Percentiles rank a stretch among this genome's conserved stretches.
Evolutionary conservation across 1,140 invertebrate genomes (phyloP).

Genomic region (Dinothrombium tinctorium): DNA sequence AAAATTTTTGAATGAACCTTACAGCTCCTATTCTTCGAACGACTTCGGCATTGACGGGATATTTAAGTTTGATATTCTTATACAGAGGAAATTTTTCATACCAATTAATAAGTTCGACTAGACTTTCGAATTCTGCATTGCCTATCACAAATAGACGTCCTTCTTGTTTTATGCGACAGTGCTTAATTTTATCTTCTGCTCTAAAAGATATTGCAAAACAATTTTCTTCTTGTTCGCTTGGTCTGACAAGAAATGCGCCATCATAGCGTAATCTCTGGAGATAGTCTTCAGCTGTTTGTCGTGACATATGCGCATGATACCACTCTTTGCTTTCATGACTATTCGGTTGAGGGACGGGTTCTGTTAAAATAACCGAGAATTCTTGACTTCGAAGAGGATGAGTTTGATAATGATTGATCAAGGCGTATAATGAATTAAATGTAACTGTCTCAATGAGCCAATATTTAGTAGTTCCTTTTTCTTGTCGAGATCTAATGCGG

Average conservation of each 20-base stretch:
- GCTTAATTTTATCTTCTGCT: conserved; percentile 61
- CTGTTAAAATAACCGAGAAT: conserved; percentile 58
- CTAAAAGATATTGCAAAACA: conserved; percentile 77
- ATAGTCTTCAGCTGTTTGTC: conserved; percentile 60
- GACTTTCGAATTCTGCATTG: conserved; percentile 66
- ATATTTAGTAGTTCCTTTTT: conserved; percentile 64
- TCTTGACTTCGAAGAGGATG: conserved; percentile 65
- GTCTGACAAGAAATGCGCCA: conserved; percentile 73
- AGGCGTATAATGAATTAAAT: conserved; percentile 74
- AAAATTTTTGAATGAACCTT: neutral
- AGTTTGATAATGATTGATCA: conserved; percentile 71
- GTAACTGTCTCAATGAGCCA: conserved; percentile 65
- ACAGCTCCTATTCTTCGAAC: neutral
- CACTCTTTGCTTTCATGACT: conserved; percentile 77
- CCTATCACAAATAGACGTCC: conserved; percentile 72
- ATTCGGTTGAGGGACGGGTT: conserved; percentile 80
- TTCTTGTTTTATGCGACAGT: conserved; percentile 75
- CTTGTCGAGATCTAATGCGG: conserved; percentile 62
- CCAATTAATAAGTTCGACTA: conserved; percentile 72
- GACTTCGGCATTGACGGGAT: conserved; percentile 57
- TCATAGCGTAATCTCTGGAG: conserved; percentile 52
- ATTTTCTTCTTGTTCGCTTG: conserved; percentile 54
- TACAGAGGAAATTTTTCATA: conserved; percentile 76
- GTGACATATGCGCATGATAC: conserved; percentile 58
- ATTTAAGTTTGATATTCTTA: conserved; percentile 57